Evolutionary conservation across 2,113 vertebrate genomes (phyloP), one percentile per base, ranked within the genome.

Genomic region (Tinamus guttatus): DNA sequence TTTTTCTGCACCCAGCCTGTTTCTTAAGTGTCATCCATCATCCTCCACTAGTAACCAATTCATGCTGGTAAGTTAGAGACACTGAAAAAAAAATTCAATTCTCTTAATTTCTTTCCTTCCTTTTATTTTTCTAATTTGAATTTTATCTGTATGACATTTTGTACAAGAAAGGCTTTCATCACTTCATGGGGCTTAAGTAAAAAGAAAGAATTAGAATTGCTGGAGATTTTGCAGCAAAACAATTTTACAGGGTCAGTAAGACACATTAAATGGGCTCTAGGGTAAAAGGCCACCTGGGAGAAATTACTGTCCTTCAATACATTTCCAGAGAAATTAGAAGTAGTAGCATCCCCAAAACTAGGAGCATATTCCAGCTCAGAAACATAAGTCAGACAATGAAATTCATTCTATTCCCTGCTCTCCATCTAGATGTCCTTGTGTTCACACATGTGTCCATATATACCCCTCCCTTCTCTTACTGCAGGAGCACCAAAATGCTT

Each of bases 391-490:
- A 89, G 32, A 62, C 20, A 67, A 54, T 52, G 27, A 38, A 32
- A n/a, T 49, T 40, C 65, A 81, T 45, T 70, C n/a, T 21, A 17
- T 2, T 2, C 18, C 8, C 7, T 0, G n/a, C 32, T 49, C 22
- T 69, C 18, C 6, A 45, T n/a, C 32, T 58, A 43, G 1, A 30
- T 36, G 43, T 18, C n/a, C 30, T 10, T 43, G 10, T 40, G 16
- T 30, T 18, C 4, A 8, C 17, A 56, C 11, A 36, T 5, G 15
- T 2, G 0, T 5, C 1, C 24, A 49, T 34, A 22, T 17, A 6
- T 3, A 30, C 11, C 28, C 16, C 54, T 58, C 54, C 54, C 30
- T 58, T 17, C 30, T 58, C 16, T 27, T 92, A 58, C 69, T 52
- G 38, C 60, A 28, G 49, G 30, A 51, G 68, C 73, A n/a, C 5